Percentiles rank a stretch among this genome's conserved stretches.
These are phyloP conservation scores for Electrona antarctica DNA, from an alignment of 2,113 vertebrate species.

Conservation along the genomic window DNA sequence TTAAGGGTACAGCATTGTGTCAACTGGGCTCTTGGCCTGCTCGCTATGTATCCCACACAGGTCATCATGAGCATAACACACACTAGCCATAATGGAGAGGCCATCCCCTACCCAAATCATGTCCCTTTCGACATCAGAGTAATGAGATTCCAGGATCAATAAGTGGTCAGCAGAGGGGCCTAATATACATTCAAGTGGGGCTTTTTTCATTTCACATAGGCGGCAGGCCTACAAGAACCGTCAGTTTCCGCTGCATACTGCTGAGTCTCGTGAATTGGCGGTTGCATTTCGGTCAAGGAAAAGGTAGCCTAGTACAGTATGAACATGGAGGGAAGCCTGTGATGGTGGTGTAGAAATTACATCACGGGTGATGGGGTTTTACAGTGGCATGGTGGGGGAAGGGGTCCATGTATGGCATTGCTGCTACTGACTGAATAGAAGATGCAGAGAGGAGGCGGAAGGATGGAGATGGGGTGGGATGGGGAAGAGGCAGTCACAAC, in stretches of 20 bases:
- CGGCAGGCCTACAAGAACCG: not conserved
- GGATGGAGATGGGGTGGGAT: slow-evolving; percentile 7
- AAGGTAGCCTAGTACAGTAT: not conserved
- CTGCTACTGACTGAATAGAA: slow-evolving; percentile 48
- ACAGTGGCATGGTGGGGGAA: slow-evolving; percentile 34
- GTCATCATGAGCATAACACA: not conserved
- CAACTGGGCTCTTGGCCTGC: slow-evolving; percentile 5
- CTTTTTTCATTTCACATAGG: slow-evolving; percentile 30
- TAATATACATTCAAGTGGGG: too few relatives aligned
- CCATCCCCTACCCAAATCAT: not conserved
- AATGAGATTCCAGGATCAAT: slow-evolving; percentile 19
- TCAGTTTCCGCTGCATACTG: slow-evolving; percentile 16
- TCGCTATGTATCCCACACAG: not conserved
- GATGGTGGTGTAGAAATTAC: slow-evolving; percentile 47
- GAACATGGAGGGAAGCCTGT: not conserved
- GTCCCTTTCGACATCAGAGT: not conserved
- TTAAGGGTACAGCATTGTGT: slow-evolving; percentile 7
- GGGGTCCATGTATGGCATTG: slow-evolving; percentile 36
- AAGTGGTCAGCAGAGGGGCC: not conserved
- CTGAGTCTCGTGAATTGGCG: slow-evolving; percentile 11
- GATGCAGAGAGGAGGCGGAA: slow-evolving; percentile 55
- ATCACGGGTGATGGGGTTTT: slow-evolving; percentile 50
- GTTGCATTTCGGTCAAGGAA: not conserved
- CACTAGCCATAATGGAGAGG: not conserved
- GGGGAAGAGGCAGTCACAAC: slow-evolving; percentile 33